A percentile compares a stretch with the other conserved stretches of the same genome.
phyloP scores from a whole-genome alignment of 2,888 invertebrate species.

The Mesopsocus fuscifrons region DNA sequence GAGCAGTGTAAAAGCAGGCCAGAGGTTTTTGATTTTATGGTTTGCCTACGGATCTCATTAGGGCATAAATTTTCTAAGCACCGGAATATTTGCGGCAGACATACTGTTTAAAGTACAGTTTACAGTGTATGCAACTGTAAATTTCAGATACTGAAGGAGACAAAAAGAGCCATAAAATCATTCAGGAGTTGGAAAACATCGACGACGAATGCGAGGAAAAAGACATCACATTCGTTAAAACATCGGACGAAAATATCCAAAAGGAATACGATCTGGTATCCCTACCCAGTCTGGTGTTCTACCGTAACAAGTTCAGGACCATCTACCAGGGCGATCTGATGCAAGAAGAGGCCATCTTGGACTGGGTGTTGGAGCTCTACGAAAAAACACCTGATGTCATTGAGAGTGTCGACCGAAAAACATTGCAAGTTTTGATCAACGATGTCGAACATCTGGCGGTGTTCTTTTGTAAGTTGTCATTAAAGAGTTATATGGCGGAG shows the following conservation, averaged over 20 bases:
- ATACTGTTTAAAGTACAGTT: too few relatives aligned
- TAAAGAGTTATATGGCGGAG: not conserved
- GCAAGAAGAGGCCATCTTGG: conserved; percentile 77
- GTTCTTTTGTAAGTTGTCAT: conserved; percentile 56
- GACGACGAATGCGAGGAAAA: conserved; percentile 86
- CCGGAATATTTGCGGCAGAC: too few relatives aligned
- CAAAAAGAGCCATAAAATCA: conserved; percentile 71
- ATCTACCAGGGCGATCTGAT: conserved; percentile 68
- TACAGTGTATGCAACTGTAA: too few relatives aligned
- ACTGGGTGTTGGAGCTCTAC: conserved; percentile 74
- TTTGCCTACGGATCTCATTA: too few relatives aligned
- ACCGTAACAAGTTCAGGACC: conserved; percentile 71
- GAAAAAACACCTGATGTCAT: conserved; percentile 75
- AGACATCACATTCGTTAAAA: conserved; percentile 80
- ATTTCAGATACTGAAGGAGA: conserved; percentile 67
- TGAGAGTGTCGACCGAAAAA: conserved; percentile 78
- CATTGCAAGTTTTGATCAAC: conserved; percentile 69
- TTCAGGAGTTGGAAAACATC: conserved; percentile 77
- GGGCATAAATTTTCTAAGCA: too few relatives aligned
- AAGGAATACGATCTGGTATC: conserved; percentile 70
- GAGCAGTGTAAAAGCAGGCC: too few relatives aligned
- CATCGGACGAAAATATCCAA: conserved; percentile 70
- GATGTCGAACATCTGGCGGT: conserved; percentile 84
- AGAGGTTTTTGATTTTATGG: too few relatives aligned
- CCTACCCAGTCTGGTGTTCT: conserved; percentile 69